Percentiles rank a stretch among this genome's conserved stretches.
These are phyloP conservation scores for Ylistrum balloti DNA, from an alignment of 1,140 invertebrate species.

Conservation along the genomic window DNA sequence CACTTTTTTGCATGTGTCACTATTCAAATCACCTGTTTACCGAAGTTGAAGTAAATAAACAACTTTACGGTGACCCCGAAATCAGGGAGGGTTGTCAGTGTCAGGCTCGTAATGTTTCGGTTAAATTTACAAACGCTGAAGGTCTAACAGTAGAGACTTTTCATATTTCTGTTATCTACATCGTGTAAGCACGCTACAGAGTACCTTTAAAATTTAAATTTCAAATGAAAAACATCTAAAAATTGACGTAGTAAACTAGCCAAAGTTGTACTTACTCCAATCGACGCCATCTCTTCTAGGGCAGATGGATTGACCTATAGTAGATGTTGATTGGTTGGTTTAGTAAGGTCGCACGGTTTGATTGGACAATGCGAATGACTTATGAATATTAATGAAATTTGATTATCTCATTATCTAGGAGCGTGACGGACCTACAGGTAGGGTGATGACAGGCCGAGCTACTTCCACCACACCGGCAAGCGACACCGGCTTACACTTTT, in stretches of 20 bases:
- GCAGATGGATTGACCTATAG: constrained; percentile 46
- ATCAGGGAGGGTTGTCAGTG: neutral
- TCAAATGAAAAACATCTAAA: neutral
- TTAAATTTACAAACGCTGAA: too few species aligned
- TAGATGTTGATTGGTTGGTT: constrained; percentile 51
- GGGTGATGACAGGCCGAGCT: too few species aligned
- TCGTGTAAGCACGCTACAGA: too few species aligned
- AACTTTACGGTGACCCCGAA: neutral
- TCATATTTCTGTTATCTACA: too few species aligned
- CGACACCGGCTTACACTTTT: too few species aligned
- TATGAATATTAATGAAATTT: constrained; percentile 40
- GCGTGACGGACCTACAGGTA: constrained; percentile 3
- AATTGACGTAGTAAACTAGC: constrained; percentile 55
- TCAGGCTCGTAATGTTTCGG: too few species aligned
- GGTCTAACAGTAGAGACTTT: too few species aligned
- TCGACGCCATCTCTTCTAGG: constrained; percentile 63
- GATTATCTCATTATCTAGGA: neutral
- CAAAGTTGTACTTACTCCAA: constrained; percentile 61
- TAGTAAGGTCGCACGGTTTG: neutral
- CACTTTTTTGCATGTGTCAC: neutral
- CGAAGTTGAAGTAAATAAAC: neutral
- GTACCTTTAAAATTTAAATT: too few species aligned
- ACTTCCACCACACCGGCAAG: too few species aligned
- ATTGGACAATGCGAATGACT: neutral
- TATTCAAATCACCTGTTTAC: neutral